These are phyloP conservation scores for Drosophila tropicalis DNA, from an alignment of 1,140 invertebrate species.

Conservation along the genomic window DNA sequence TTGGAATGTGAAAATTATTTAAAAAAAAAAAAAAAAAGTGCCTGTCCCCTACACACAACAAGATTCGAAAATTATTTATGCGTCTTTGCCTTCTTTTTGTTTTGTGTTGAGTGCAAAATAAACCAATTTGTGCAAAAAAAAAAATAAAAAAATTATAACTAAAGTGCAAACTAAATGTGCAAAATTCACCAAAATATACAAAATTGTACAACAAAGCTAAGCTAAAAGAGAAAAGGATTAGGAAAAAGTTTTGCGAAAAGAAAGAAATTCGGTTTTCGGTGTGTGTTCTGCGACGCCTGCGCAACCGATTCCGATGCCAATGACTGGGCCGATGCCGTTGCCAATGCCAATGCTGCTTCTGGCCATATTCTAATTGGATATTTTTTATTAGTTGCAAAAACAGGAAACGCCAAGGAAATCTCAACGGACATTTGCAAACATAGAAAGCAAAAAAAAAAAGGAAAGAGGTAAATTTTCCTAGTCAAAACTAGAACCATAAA, in stretches of 20 bases:
- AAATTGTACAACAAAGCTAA: not conserved
- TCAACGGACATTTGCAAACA: not conserved
- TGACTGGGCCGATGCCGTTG: not conserved
- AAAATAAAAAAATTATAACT: not conserved
- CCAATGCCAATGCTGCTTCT: slow-evolving; percentile 49
- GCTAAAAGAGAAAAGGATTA: slow-evolving; percentile 7
- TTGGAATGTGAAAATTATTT: slow-evolving; percentile 6
- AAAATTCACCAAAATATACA: slow-evolving; percentile 32
- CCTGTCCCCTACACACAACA: not conserved
- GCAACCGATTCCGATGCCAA: not conserved
- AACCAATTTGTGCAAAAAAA: not conserved
- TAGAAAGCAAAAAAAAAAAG: slow-evolving; percentile 31
- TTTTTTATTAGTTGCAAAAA: slow-evolving; percentile 40
- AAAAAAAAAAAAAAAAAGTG: slow-evolving; percentile 11
- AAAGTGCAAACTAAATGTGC: slow-evolving; percentile 5
- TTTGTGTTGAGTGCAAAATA: slow-evolving; percentile 1
- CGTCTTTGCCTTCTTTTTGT: not conserved
- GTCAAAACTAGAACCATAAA: not conserved
- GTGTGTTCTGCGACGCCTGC: slow-evolving; percentile 62
- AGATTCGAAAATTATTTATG: not conserved
- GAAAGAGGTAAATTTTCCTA: slow-evolving; percentile 7
- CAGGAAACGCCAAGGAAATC: slow-evolving; percentile 62
- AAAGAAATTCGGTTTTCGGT: slow-evolving; percentile 19
- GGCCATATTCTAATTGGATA: slow-evolving; percentile 69
- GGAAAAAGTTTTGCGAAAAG: slow-evolving; percentile 15